Conservation (phyloP, 2,113 vertebrate species). For the Dryoscopus gambensis region DNA sequence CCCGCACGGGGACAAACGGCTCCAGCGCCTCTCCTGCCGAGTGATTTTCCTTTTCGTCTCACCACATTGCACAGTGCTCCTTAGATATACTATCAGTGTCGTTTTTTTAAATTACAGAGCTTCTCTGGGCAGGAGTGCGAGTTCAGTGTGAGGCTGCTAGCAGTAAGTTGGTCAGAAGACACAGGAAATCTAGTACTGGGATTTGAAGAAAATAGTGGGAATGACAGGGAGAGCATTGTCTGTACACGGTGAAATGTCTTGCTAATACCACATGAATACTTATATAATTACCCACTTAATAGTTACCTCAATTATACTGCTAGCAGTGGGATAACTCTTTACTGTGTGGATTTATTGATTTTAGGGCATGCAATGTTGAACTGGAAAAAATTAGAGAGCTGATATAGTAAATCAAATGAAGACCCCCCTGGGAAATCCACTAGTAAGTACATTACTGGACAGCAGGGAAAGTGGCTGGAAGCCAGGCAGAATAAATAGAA, state of each 20-base stretch:
- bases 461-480: background rate
- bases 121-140: background rate
- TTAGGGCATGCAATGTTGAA: background rate
- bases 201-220: background rate
- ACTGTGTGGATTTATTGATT: constrained; percentile 5
- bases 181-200: background rate
- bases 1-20: background rate
- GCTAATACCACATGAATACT: background rate
- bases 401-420: background rate
- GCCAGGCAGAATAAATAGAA: background rate
- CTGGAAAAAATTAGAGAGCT: background rate
- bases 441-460: background rate
- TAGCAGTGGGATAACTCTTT: background rate
- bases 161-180: background rate
- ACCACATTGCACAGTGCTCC: background rate
- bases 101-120: background rate
- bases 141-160: background rate
- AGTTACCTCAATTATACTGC: background rate
- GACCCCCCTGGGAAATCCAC: background rate
- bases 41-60: background rate
- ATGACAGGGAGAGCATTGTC: background rate
- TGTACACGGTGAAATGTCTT: background rate
- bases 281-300: background rate
- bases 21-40: background rate
- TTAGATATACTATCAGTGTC: background rate